Percentiles rank a stretch among this genome's conserved stretches.
These are phyloP conservation scores for Heliconius ismenius DNA, from an alignment of 2,888 invertebrate genomes.

Conservation along the genomic window DNA sequence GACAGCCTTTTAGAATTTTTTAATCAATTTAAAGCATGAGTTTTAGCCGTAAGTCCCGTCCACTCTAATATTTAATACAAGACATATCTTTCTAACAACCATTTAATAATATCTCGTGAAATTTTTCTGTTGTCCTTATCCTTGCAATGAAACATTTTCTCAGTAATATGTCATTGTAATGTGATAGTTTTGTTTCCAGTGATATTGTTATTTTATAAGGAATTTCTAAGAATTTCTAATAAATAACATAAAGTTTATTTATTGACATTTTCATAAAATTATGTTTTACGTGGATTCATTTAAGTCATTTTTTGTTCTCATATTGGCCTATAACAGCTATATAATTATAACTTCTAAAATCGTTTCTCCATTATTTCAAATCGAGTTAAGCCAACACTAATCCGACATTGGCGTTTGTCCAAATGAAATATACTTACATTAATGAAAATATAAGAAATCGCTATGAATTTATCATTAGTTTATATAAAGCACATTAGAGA, in stretches of 20 bases:
- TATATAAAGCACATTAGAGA: neutral
- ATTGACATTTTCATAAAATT: neutral
- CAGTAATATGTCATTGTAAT: neutral
- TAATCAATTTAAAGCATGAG: neutral
- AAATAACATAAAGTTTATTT: neutral
- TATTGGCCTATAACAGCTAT: neutral
- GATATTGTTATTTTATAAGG: neutral
- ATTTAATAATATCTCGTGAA: neutral
- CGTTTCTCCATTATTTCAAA: too few relatives aligned
- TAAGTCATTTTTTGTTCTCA: neutral
- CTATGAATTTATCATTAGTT: neutral
- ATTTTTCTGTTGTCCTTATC: neutral
- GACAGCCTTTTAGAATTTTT: neutral
- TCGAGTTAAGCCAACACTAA: neutral
- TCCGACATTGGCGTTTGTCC: neutral
- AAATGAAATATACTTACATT: constrained; percentile 14
- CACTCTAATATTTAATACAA: neutral
- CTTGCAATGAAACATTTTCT: neutral
- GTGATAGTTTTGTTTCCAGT: neutral
- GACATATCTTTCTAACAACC: neutral
- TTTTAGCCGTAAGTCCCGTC: neutral
- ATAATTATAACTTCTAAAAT: neutral
- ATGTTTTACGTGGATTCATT: neutral
- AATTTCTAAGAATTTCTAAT: neutral
- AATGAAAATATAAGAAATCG: neutral